Conservation (phyloP, 1,140 invertebrate genomes). For the Drosophila saltans region DNA sequence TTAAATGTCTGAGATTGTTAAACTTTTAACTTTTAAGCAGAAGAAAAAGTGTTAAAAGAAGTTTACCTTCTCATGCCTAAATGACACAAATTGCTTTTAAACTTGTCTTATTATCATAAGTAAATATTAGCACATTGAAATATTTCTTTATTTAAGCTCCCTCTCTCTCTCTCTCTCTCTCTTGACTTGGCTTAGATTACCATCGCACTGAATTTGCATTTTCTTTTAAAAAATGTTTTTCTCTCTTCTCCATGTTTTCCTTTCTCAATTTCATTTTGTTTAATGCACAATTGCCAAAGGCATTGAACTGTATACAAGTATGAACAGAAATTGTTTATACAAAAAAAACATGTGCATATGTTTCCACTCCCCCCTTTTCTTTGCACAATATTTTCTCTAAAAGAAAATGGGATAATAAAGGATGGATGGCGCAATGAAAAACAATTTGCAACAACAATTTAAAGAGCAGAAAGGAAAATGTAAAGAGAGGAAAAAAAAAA, state of each 20-base stretch:
- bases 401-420: neutral
- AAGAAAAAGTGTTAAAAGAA: too few species aligned
- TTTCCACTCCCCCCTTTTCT: neutral
- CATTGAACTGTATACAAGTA: slow-evolving; percentile 45
- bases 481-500: neutral
- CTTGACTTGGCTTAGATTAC: neutral
- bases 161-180: neutral
- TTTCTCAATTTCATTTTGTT: neutral
- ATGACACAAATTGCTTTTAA: too few species aligned
- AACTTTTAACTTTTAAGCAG: too few species aligned
- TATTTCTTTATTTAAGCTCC: too few species aligned
- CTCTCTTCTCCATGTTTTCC: neutral
- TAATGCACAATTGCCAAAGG: slow-evolving; percentile 18
- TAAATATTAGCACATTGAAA: too few species aligned
- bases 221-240: neutral
- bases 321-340: slow-evolving; percentile 26
- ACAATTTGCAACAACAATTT: slow-evolving; percentile 44
- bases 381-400: too few species aligned
- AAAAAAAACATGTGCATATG: slow-evolving; percentile 9
- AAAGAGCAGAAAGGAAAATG: slow-evolving; percentile 14
- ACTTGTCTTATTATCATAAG: too few species aligned
- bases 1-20: too few species aligned
- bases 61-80: too few species aligned
- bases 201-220: neutral
- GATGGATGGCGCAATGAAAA: slow-evolving; percentile 6